Conservation (phyloP, 2,113 vertebrate genomes). For the Microcebus lehilahytsara region DNA sequence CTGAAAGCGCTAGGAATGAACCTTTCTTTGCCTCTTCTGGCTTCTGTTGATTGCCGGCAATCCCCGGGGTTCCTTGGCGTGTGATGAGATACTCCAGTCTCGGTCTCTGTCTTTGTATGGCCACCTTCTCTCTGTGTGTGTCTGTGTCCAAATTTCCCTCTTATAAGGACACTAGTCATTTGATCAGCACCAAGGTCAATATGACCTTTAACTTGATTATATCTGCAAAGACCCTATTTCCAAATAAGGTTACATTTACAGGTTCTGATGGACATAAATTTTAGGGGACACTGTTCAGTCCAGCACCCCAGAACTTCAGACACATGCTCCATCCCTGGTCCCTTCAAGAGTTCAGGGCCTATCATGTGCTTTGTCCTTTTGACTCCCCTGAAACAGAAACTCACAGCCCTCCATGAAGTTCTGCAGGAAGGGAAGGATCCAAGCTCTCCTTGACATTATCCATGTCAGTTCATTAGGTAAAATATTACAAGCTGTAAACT, state of each 20-base stretch:
- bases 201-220: neutral
- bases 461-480: neutral
- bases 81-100: fast-evolving
- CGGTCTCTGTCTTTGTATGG: fast-evolving
- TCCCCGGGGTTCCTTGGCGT: neutral
- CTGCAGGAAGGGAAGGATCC: neutral
- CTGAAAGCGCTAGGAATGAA: fast-evolving
- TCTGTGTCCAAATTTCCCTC: neutral
- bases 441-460: neutral
- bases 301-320: neutral
- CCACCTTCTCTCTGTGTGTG: neutral
- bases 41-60: fast-evolving
- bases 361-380: neutral
- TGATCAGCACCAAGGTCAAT: neutral
- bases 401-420: neutral
- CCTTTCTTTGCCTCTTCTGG: no score
- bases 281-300: neutral
- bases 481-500: neutral
- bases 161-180: neutral
- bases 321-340: neutral
- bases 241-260: neutral
- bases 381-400: neutral
- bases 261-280: neutral
- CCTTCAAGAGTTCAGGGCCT: neutral
- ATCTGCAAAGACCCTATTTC: neutral